A percentile compares a stretch with the other conserved stretches of the same genome.
phyloP scores from a whole-genome alignment of 2,888 invertebrate genomes.

The Caenorhabditis angaria region DNA sequence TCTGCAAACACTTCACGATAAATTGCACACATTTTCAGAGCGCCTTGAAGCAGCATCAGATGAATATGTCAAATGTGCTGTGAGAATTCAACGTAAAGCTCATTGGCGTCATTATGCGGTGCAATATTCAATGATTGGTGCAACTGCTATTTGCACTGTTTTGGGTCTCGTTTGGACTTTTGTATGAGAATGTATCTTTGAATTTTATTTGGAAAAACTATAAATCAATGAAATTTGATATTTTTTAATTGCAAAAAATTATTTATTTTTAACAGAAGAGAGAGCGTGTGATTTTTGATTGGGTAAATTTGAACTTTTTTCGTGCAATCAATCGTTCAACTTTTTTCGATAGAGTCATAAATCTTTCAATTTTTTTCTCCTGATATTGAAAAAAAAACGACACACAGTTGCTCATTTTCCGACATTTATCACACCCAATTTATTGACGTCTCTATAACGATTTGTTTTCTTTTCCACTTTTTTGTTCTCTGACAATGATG shows the following conservation, averaged over 20 bases:
- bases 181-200: not conserved
- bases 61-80: constrained; percentile 34
- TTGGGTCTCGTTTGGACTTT: not conserved
- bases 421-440: constrained; percentile 1
- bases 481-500: not conserved
- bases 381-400: no score
- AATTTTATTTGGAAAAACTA: not conserved
- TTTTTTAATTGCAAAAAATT: no score
- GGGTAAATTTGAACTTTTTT: no score
- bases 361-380: not conserved
- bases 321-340: not conserved
- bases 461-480: constrained; percentile 1
- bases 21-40: constrained; percentile 17
- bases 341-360: not conserved
- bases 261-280: no score
- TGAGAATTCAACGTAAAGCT: constrained; percentile 2
- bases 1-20: no score
- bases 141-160: not conserved
- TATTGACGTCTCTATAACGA: no score
- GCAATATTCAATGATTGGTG: not conserved
- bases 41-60: constrained; percentile 33
- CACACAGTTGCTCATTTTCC: not conserved
- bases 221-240: not conserved
- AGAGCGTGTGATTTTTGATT: no score
- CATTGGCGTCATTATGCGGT: not conserved